Percentiles rank a stretch among this genome's conserved stretches.
phyloP scores from a whole-genome alignment of 1,140 invertebrate species.

The Anoplolepis gracilipes region DNA sequence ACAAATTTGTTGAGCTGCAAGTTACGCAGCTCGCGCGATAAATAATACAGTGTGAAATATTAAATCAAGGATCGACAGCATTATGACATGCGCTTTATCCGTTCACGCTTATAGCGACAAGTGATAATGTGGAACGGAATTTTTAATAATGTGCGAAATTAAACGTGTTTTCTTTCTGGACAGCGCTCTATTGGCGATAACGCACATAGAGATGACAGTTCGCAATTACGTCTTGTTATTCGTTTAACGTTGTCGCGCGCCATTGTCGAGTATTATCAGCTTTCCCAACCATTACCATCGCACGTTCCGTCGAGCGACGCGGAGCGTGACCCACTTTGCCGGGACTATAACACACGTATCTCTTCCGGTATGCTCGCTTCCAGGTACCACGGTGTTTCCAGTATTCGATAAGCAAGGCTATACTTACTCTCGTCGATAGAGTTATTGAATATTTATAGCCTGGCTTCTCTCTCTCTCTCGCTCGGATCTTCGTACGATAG shows the following conservation, averaged over 20 bases:
- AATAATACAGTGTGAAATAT: neutral
- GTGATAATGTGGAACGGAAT: neutral
- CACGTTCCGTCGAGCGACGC: constrained; percentile 13
- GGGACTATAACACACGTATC: constrained; percentile 56
- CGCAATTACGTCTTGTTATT: constrained; percentile 49
- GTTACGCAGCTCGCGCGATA: neutral
- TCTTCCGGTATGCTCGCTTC: constrained; percentile 55
- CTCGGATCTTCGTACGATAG: neutral
- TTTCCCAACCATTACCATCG: constrained; percentile 32
- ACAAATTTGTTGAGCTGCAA: neutral
- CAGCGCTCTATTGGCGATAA: constrained; percentile 10
- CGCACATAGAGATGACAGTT: constrained; percentile 12
- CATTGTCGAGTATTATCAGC: constrained; percentile 47
- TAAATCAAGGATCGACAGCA: too few relatives aligned
- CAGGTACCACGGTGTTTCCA: constrained; percentile 30
- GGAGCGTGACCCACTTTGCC: constrained; percentile 44
- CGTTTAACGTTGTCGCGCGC: constrained; percentile 33
- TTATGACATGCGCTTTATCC: neutral
- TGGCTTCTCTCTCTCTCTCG: neutral
- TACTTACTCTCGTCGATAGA: constrained; percentile 33
- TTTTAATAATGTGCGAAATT: constrained; percentile 28
- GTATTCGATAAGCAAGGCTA: constrained; percentile 45
- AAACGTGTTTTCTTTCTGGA: constrained; percentile 12
- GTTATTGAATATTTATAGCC: constrained; percentile 52
- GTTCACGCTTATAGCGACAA: neutral